Evolutionary conservation across 2,113 vertebrate genomes (phyloP).

Genomic region (Datnioides undecimradiatus): DNA sequence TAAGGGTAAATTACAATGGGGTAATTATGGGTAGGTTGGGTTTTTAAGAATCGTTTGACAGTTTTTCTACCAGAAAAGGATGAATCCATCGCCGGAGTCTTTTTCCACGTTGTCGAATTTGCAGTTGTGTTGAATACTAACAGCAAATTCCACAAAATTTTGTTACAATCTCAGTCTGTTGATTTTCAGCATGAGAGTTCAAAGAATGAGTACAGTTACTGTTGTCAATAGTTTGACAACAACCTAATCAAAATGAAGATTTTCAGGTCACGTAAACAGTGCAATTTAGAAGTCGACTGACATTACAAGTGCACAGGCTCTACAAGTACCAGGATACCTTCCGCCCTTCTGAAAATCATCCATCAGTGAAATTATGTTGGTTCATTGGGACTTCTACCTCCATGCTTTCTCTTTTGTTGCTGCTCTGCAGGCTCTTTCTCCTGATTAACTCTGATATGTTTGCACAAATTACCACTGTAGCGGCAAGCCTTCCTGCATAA

Average conservation of each 20-base stretch:
- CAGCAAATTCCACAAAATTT: not conserved
- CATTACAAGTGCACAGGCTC: not conserved
- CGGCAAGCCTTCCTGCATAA: slow-evolving; percentile 28
- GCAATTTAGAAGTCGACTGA: not conserved
- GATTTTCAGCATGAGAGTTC: too few relatives aligned
- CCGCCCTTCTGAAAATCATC: slow-evolving; percentile 25
- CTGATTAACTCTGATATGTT: slow-evolving; percentile 56
- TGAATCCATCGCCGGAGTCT: not conserved
- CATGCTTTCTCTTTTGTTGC: not conserved
- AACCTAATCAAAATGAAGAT: not conserved
- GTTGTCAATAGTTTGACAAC: too few relatives aligned
- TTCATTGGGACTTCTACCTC: slow-evolving; percentile 1
- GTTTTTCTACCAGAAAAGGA: not conserved
- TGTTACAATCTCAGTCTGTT: not conserved
- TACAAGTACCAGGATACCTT: slow-evolving; percentile 5
- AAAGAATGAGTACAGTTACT: too few relatives aligned
- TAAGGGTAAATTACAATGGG: not conserved
- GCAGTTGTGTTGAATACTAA: not conserved
- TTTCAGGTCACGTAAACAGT: not conserved
- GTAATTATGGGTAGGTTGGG: not conserved
- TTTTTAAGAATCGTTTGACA: not conserved
- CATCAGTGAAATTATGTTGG: slow-evolving; percentile 17
- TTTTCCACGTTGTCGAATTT: not conserved
- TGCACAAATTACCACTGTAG: slow-evolving; percentile 46
- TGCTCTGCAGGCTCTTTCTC: slow-evolving; percentile 20